These are phyloP conservation scores for Melitaea athalia DNA, from an alignment of 2,888 invertebrate species.

Conservation along the genomic window DNA sequence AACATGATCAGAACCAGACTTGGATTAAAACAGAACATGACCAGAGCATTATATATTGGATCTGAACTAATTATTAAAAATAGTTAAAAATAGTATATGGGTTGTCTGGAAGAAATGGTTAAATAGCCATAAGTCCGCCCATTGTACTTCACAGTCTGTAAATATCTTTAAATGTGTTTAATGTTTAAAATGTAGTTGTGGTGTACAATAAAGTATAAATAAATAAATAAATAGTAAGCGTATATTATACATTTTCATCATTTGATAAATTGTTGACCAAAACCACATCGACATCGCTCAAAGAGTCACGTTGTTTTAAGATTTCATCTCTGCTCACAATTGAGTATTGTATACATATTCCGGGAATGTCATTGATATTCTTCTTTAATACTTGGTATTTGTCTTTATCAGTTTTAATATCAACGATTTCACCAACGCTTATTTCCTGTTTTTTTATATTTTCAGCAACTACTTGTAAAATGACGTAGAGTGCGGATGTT, in stretches of 20 bases:
- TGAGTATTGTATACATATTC: conserved; percentile 35
- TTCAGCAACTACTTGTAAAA: conserved; percentile 51
- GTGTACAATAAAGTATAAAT: no score
- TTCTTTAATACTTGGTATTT: conserved; percentile 26
- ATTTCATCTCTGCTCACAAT: conserved; percentile 33
- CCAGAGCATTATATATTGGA: no score
- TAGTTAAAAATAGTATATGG: no score
- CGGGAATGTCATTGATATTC: conserved; percentile 37
- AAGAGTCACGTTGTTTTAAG: conserved; percentile 25
- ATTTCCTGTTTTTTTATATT: conserved; percentile 46
- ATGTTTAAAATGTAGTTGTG: no score
- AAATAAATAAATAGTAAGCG: no score
- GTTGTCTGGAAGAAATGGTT: no score
- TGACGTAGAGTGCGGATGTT: conserved; percentile 40
- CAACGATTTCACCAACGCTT: conserved; percentile 44
- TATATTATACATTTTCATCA: conserved; percentile 42
- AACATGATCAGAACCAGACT: no score
- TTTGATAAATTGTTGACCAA: conserved; percentile 43
- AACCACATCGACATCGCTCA: conserved; percentile 41
- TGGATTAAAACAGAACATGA: no score
- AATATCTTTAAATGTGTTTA: no score
- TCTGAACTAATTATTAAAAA: no score
- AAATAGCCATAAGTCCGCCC: no score
- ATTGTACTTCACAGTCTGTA: no score
- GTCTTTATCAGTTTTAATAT: conserved; percentile 25